Base-by-base conservation (phyloP, 2,888 invertebrate species). In the Onthophagus sagittarius region DNA sequence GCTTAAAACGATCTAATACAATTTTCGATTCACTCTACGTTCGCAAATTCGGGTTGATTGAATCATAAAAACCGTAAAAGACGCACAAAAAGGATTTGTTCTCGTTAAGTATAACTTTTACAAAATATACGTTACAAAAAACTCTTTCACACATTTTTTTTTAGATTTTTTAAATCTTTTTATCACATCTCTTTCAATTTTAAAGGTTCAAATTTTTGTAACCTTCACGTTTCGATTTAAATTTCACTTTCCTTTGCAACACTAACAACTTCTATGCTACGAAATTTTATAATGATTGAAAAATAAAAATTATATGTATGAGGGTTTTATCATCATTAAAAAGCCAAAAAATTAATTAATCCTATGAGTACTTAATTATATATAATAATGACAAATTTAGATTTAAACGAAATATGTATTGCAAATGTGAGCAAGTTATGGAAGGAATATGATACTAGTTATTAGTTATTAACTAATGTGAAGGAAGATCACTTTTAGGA, bases 101-200 rank as follows among this genome's bases (percentile, higher is more conserved):
- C 67, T 23, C 67, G 31, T 31, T 15, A 67, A 67, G n/a, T 67
- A 67, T 67, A 67, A 67, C 31, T 67, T 23, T 32, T 67, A 9
- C 31, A 32, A 15, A 64, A 23, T 23, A 31, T n/a, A 23, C 67
- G 23, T 23, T 67, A n/a, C 67, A 15, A 7, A 15, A 67, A 13
- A 13, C 2, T 14, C 23, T 67, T 15, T 15, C 15, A 15, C 67
- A 15, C 67, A 65, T 67, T 23, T 67, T 13, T 15, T 53, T 53
- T 11, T 15, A 67, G 23, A 23, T 23, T 23, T 23, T 23, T 67
- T 6, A 15, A 67, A 13, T 64, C 2, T 14, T 67, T 67, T 15
- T 67, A 67, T 67, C 67, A 67, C 67, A 67, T 67, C 67, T 67
- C 11, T 15, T 53, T 53, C 39, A 15, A 67, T 23, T 67, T 67